Evolutionary conservation across 1,140 invertebrate species (phyloP).

Genomic region (Meloidogyne exigua): DNA sequence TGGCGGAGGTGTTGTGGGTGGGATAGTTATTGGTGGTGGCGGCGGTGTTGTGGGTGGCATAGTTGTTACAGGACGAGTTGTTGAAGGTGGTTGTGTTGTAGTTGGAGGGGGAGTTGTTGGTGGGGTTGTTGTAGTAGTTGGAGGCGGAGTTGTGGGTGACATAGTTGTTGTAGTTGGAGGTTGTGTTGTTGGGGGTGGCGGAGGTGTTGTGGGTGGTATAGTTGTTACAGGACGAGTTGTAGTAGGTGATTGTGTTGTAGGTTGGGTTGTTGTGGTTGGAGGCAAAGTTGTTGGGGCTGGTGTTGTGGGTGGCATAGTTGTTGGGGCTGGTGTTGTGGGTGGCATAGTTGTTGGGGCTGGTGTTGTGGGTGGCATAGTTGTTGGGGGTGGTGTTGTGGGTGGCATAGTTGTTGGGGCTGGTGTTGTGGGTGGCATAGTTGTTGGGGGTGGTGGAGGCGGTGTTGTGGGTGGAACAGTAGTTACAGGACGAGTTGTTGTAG

Average conservation of each 20-base stretch:
- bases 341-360: background rate
- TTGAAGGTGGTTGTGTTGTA: no score
- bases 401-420: background rate
- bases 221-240: no score
- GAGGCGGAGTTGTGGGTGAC: background rate
- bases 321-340: background rate
- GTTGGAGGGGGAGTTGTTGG: background rate
- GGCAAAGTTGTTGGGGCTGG: background rate
- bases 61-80: no score
- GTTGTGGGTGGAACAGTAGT: background rate
- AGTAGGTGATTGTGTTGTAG: background rate
- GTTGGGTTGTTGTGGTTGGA: background rate
- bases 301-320: background rate
- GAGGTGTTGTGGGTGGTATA: background rate
- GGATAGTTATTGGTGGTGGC: no score
- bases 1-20: no score
- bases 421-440: background rate
- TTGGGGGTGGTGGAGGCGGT: background rate
- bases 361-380: background rate
- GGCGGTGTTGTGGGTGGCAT: no score
- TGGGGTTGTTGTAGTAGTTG: background rate
- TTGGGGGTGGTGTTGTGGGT: background rate
- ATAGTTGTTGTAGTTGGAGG: no score
- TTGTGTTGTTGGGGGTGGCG: background rate
- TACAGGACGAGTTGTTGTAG: background rate